Conservation (phyloP, 1,140 invertebrate species). For the Drosophila ercepeae region DNA sequence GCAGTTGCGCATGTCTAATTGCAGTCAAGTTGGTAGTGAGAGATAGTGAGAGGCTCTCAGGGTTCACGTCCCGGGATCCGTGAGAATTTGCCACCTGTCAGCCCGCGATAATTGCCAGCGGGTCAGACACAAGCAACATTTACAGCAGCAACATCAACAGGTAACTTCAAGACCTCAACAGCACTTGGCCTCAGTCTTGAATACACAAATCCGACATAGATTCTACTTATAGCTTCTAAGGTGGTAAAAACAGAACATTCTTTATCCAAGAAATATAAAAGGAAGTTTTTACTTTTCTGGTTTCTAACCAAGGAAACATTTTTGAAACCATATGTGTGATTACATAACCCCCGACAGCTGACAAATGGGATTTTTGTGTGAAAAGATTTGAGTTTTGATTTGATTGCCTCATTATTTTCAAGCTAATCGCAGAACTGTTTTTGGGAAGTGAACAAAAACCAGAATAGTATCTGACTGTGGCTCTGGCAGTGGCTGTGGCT, state of each 20-base stretch:
- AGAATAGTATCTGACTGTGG: constrained; percentile 14
- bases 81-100: constrained; percentile 75
- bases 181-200: constrained; percentile 29
- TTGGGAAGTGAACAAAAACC: constrained; percentile 42
- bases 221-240: constrained; percentile 21
- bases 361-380: constrained; percentile 10
- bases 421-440: constrained; percentile 37
- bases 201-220: constrained; percentile 37
- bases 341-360: neutral
- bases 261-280: neutral
- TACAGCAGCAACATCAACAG: constrained; percentile 15
- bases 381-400: constrained; percentile 26
- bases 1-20: constrained; percentile 77
- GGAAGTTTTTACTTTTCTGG: neutral
- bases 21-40: constrained; percentile 67
- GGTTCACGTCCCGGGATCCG: constrained; percentile 52
- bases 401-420: constrained; percentile 46
- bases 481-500: constrained; percentile 11
- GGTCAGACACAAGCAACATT: constrained; percentile 51
- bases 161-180: constrained; percentile 37
- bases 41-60: constrained; percentile 40
- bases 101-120: constrained; percentile 70
- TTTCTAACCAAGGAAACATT: neutral
- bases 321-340: neutral
- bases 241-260: neutral